Percentiles rank a stretch among this genome's conserved stretches.
These are phyloP conservation scores for Mionectes olivaceus DNA, from an alignment of 2,797 vertebrate species.

Conservation along the genomic window DNA sequence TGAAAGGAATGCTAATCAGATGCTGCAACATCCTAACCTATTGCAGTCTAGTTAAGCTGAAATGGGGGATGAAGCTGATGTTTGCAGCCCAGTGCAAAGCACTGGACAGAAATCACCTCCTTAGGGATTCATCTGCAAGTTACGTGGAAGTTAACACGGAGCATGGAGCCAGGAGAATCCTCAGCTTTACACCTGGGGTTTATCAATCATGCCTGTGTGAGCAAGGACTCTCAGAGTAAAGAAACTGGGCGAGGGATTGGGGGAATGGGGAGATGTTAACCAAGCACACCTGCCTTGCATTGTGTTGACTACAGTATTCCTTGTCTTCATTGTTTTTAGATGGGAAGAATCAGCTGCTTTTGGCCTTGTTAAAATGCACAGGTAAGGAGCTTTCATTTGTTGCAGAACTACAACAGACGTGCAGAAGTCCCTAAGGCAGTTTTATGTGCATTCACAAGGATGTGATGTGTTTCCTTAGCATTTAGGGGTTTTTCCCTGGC, in stretches of 20 bases:
- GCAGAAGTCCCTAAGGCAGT: not conserved
- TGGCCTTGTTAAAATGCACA: slow-evolving; percentile 96
- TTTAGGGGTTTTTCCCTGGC: not conserved
- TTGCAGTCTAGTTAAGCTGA: not conserved
- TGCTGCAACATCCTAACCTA: not conserved
- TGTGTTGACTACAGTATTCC: not conserved
- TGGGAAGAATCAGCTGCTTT: slow-evolving; percentile 95
- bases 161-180: not conserved
- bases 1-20: not conserved
- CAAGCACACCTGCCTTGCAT: not conserved
- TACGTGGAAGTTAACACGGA: not conserved
- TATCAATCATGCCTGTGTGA: not conserved
- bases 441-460: not conserved
- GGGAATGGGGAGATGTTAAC: not conserved
- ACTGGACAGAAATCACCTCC: not conserved
- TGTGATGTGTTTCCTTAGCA: not conserved
- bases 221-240: not conserved
- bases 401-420: not conserved
- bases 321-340: slow-evolving; percentile 80
- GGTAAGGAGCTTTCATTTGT: slow-evolving; percentile 77
- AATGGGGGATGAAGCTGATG: not conserved
- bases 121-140: not conserved
- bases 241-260: not conserved
- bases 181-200: not conserved
- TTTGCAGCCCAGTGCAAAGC: not conserved